These are phyloP conservation scores for Nemotelus nigrinus DNA, from an alignment of 2,888 invertebrate species.

Conservation along the genomic window DNA sequence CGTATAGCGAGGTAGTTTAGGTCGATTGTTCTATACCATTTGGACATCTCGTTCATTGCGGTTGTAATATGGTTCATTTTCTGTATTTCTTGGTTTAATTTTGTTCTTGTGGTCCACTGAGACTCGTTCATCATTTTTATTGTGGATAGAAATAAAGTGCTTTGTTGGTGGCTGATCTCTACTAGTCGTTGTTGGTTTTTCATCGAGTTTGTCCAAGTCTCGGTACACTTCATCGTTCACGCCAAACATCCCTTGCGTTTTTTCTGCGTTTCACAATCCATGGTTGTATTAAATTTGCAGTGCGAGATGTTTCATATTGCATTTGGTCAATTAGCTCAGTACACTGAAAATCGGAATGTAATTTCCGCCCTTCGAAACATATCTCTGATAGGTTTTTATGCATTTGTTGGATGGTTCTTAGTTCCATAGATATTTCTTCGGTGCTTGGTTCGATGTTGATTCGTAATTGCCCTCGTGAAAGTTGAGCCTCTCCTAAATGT, in stretches of 20 bases:
- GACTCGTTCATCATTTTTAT: neutral
- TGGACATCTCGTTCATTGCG: neutral
- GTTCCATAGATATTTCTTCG: neutral
- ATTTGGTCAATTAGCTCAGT: neutral
- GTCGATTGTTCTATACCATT: neutral
- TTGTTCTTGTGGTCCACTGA: neutral
- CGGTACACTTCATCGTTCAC: neutral
- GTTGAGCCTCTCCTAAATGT: constrained; percentile 8
- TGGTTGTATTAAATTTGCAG: neutral
- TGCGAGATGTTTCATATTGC: neutral
- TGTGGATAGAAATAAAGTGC: neutral
- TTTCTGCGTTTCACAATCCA: neutral
- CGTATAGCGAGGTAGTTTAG: neutral
- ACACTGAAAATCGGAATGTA: neutral
- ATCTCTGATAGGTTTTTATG: neutral
- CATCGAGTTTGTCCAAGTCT: neutral
- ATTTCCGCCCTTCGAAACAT: neutral
- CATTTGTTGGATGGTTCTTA: neutral
- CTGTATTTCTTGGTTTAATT: neutral
- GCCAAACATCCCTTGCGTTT: neutral
- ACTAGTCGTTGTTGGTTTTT: neutral
- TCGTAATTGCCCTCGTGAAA: neutral
- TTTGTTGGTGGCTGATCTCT: neutral
- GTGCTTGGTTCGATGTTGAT: neutral
- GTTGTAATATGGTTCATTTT: neutral